Evolutionary conservation across 2,888 invertebrate genomes (phyloP), one percentile per base, ranked within the genome.

Genomic region (Altica lythri): DNA sequence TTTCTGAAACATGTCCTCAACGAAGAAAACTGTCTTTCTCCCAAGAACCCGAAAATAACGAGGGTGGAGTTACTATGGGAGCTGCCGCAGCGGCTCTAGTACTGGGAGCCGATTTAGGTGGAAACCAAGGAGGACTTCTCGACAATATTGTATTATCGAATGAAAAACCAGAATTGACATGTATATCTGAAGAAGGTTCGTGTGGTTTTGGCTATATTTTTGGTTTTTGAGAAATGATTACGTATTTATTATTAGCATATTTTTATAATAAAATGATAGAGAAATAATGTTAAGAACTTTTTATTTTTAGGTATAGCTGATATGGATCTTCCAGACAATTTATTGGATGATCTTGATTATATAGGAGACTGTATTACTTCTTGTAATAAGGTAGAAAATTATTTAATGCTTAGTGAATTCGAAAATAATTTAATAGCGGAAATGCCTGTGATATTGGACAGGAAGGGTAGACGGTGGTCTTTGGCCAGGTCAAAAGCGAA

Each of bases 331-430:
- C 90, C 90, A 13, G 90, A 90, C 68, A 88, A 89, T 72, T 75
- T 90, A 50, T 79, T 90, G 19, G 89, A 90, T 55, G 89, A 89
- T 68, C 78, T 90, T 62, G 89, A 89, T 71, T 89, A 89, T 71
- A 88, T 88, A 59, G 89, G 88, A 49, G 89, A 90, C 74, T 89
- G 89, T 75, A 90, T 90, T 74, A 90, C 90, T 63, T 89, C 89
- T 59, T 90, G 90, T 77, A 89, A 90, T 79, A 90, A 90, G 81
- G 86, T 90, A 61, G 90, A 91, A 75, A 90, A 90, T 78, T 90
- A 89, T 74, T 78, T 91, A 67, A 90, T 91, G 89, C 81, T 90
- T 60, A 89, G 89, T 68, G 91, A 91, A 75, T 90, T 89, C 75
- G 90, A 91, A 74, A 90, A 90, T 78, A 90, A 90, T 74, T 77